A percentile compares a stretch with the other conserved stretches of the same genome.
phyloP scores from a whole-genome alignment of 2,113 vertebrate species.

The Collichthys lucidus region DNA sequence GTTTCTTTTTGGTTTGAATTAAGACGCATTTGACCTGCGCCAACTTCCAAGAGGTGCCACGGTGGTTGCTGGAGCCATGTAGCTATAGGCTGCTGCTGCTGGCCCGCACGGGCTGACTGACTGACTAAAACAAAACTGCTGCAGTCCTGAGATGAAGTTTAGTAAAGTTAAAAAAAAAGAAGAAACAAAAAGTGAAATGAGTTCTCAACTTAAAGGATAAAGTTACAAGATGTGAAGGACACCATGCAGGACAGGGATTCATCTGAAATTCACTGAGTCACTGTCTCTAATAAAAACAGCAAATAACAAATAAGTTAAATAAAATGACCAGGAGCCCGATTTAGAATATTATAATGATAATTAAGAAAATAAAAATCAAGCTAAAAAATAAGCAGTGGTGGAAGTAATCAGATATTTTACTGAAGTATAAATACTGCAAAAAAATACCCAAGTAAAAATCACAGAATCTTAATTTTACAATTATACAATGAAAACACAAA shows the following conservation, averaged over 20 bases:
- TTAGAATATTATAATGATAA: background rate
- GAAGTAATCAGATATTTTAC: background rate
- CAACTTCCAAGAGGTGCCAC: constrained; percentile 49
- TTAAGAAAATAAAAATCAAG: background rate
- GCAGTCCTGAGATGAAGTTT: too few relatives aligned
- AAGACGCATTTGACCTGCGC: constrained; percentile 65
- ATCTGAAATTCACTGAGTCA: background rate
- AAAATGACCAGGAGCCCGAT: too few relatives aligned
- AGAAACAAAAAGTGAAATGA: too few relatives aligned
- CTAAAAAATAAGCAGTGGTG: background rate
- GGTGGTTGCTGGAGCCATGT: constrained; percentile 15
- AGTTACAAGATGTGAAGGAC: background rate
- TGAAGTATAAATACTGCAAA: background rate
- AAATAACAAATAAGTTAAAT: background rate
- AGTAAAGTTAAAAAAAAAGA: too few relatives aligned
- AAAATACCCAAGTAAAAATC: background rate
- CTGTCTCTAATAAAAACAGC: too few relatives aligned
- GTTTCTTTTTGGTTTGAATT: constrained; percentile 58
- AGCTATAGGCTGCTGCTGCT: constrained; percentile 13
- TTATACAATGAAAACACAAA: background rate
- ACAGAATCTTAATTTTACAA: background rate
- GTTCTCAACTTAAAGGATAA: background rate
- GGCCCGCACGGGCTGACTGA: too few relatives aligned
- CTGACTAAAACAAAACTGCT: too few relatives aligned
- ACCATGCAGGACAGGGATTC: background rate